Conservation (phyloP, 2,797 vertebrate species). For the Centroberyx gerrardi region DNA sequence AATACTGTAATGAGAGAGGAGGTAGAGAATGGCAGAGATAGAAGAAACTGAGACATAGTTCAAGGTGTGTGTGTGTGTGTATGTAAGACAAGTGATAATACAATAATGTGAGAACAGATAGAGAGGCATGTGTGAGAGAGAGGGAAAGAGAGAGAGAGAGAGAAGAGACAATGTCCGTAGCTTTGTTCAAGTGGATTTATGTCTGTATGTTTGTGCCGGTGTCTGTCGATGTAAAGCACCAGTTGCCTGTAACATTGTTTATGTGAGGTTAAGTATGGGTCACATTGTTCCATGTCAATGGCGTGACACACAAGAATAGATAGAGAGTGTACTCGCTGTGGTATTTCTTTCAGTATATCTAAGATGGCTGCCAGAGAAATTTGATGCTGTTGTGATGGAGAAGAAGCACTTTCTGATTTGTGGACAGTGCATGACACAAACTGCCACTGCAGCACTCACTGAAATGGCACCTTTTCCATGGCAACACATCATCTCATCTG, state of each 20-base stretch:
- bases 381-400: not conserved
- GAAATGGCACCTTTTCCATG: not conserved
- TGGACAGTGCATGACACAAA: not conserved
- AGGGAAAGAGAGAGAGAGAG: not conserved
- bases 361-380: no score
- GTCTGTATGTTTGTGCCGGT: no score
- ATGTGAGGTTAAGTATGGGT: conserved; percentile 12
- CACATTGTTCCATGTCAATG: conserved; percentile 29
- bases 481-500: not conserved
- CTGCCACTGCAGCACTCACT: not conserved
- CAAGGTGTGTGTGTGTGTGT: conserved; percentile 23
- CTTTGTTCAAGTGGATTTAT: not conserved
- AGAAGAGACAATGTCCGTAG: not conserved
- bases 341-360: not conserved
- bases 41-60: not conserved
- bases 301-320: not conserved
- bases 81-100: conserved; percentile 29
- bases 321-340: conserved; percentile 4
- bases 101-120: conserved; percentile 48
- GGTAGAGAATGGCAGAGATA: conserved; percentile 20
- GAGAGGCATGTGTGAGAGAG: conserved; percentile 11
- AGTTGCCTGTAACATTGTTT: not conserved
- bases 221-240: not conserved
- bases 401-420: not conserved
- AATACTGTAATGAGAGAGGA: conserved; percentile 24